Base-by-base conservation (phyloP, 2,888 invertebrate species). In the Leptinotarsa juncta region DNA sequence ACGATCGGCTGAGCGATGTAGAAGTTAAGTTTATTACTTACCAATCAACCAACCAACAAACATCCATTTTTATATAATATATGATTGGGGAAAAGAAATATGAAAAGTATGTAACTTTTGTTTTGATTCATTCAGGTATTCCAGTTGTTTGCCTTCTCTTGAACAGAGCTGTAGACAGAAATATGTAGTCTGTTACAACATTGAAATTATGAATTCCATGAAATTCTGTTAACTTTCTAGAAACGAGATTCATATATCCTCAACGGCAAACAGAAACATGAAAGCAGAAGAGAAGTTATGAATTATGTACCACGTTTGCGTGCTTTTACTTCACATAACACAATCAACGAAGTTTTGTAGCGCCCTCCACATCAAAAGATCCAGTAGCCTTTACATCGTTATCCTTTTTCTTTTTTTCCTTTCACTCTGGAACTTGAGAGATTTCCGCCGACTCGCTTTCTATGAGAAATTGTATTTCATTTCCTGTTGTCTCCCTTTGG, bases 381-480 rank as follows among this genome's bases (percentile, higher is more conserved):
- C 32, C 62, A 32, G 62, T 62, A 62, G 62, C 42, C 62, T 42
- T 62, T n/a, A 57, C 57, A 57, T 57, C 57, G 57, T 57, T 57
- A 62, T 62, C 42, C 62, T 26, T 62, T 42, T 32, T 3, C 32
- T 32, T 62, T 32, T n/a, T 62, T 42, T 3, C n/a, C n/a, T 62
- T 32, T 4, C 10, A 14, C 42, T 26, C 32, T n/a, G 32, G 4
- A 62, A 42, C 32, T 62, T 42, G 26, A 7, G 32, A 62, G 42
- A 62, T 62, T 14, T 42, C 42, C 62, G 7, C 32, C 62, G 3
- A n/a, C 62, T 62, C n/a, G 32, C 16, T 16, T 62, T 23, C 57
- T 57, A 62, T 42, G 62, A 62, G 62, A 42, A 62, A 62, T 62
- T 62, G 62, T 62, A 18, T 62, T 62, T 62, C 62, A 62, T 62